These are phyloP conservation scores for Brenthis hecate DNA, from an alignment of 2,888 invertebrate genomes.

Conservation along the genomic window DNA sequence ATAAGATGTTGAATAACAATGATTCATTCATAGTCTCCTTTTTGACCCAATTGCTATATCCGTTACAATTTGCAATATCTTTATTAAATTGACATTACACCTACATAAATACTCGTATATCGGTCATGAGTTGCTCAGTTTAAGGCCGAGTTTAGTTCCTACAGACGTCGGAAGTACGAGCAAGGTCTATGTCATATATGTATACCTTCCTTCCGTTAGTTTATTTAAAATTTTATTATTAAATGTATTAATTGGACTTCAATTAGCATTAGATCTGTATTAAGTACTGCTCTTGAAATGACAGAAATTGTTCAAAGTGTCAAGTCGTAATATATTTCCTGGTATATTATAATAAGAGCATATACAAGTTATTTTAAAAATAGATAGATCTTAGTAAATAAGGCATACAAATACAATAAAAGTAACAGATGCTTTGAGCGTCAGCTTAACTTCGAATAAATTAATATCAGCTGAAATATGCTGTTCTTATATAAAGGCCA, in stretches of 20 bases:
- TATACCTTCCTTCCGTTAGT: conserved; percentile 68
- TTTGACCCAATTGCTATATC: conserved; percentile 17
- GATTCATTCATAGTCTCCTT: conserved; percentile 1
- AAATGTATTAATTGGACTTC: conserved; percentile 22
- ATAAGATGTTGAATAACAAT: conserved; percentile 9
- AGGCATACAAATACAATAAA: too few species aligned
- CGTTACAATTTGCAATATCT: conserved; percentile 11
- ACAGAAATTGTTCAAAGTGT: conserved; percentile 15
- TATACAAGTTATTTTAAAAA: too few species aligned
- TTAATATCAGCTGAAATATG: too few species aligned
- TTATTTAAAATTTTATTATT: conserved; percentile 42
- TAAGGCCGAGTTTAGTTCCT: conserved; percentile 54
- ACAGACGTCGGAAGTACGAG: conserved; percentile 60
- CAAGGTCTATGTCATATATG: conserved; percentile 57
- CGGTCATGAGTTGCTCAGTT: conserved; percentile 45
- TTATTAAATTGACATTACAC: conserved; percentile 8
- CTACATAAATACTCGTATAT: conserved; percentile 14
- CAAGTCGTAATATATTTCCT: conserved; percentile 12
- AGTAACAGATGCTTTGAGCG: too few species aligned
- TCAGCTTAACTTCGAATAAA: too few species aligned
- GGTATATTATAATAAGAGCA: conserved; percentile 8
- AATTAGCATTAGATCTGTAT: conserved; percentile 21
- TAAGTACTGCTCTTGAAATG: conserved; percentile 28
- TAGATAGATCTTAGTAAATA: not conserved
- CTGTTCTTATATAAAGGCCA: too few species aligned